Evolutionary conservation across 2,797 vertebrate species (phyloP).

Genomic region (Micropoecilia bifurca): DNA sequence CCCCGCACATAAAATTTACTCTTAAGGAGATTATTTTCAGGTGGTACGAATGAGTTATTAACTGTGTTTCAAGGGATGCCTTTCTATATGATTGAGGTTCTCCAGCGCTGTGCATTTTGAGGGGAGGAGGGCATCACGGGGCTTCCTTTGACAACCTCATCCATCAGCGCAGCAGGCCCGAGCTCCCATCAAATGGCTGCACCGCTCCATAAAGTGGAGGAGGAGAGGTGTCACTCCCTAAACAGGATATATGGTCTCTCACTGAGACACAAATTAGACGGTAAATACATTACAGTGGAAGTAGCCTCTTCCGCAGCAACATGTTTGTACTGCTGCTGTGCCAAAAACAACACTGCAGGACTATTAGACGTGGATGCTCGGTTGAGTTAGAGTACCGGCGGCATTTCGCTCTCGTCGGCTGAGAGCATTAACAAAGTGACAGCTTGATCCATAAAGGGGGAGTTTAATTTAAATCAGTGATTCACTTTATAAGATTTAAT

Average conservation of each 20-base stretch:
- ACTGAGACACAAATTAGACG: conserved; percentile 86
- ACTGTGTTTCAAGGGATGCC: conserved; percentile 51
- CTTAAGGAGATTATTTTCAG: conserved; percentile 66
- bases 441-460: conserved; percentile 32
- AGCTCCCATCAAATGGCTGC: conserved; percentile 80
- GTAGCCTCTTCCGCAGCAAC: conserved; percentile 78
- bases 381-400: background rate
- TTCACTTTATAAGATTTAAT: conserved; percentile 23
- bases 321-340: conserved; percentile 75
- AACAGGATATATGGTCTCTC: conserved; percentile 87
- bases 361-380: conserved; percentile 48
- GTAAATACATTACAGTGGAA: conserved; percentile 86
- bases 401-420: conserved; percentile 41
- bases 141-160: conserved; percentile 82
- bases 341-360: conserved; percentile 70
- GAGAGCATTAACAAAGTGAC: conserved; percentile 39
- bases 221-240: conserved; percentile 86
- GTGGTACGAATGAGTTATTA: conserved; percentile 69
- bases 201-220: conserved; percentile 79
- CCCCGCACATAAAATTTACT: conserved; percentile 27
- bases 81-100: conserved; percentile 69
- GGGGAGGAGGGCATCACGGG: conserved; percentile 72
- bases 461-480: conserved; percentile 29
- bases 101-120: conserved; percentile 58
- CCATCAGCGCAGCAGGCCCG: conserved; percentile 82